A percentile compares a stretch with the other conserved stretches of the same genome.
phyloP scores from a whole-genome alignment of 1,140 invertebrate genomes.

The Bicyclus anynana region DNA sequence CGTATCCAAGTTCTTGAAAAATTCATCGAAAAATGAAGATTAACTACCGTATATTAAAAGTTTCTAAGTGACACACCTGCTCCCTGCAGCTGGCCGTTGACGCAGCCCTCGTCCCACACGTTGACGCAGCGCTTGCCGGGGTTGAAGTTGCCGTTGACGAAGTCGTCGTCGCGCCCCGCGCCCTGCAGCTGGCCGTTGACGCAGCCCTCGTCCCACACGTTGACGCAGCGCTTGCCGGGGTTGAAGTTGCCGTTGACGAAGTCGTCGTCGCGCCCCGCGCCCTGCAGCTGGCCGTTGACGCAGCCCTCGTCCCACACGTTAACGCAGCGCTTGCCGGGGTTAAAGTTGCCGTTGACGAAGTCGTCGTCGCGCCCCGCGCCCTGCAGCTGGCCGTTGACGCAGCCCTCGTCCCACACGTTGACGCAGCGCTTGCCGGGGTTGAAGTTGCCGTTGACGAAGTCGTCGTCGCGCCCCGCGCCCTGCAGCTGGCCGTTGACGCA shows the following conservation, averaged over 20 bases:
- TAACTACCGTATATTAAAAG: no score
- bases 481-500: neutral
- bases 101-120: no score
- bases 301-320: slow-evolving; percentile 72
- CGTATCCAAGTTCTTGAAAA: no score
- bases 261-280: slow-evolving; percentile 55
- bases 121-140: slow-evolving; percentile 53
- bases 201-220: no score
- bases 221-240: slow-evolving; percentile 52
- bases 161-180: slow-evolving; percentile 54
- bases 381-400: slow-evolving; percentile 14
- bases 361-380: slow-evolving; percentile 35
- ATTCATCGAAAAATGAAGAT: no score
- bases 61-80: neutral
- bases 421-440: slow-evolving; percentile 45
- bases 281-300: slow-evolving; percentile 58
- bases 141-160: slow-evolving; percentile 48
- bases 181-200: slow-evolving; percentile 61
- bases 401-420: slow-evolving; percentile 70
- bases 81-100: neutral
- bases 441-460: slow-evolving; percentile 35
- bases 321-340: slow-evolving; percentile 44
- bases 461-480: slow-evolving; percentile 32
- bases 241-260: slow-evolving; percentile 52
- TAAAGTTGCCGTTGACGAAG: slow-evolving; percentile 32